These are phyloP conservation scores for Agapornis roseicollis DNA, from an alignment of 2,113 vertebrate genomes.

Conservation along the genomic window DNA sequence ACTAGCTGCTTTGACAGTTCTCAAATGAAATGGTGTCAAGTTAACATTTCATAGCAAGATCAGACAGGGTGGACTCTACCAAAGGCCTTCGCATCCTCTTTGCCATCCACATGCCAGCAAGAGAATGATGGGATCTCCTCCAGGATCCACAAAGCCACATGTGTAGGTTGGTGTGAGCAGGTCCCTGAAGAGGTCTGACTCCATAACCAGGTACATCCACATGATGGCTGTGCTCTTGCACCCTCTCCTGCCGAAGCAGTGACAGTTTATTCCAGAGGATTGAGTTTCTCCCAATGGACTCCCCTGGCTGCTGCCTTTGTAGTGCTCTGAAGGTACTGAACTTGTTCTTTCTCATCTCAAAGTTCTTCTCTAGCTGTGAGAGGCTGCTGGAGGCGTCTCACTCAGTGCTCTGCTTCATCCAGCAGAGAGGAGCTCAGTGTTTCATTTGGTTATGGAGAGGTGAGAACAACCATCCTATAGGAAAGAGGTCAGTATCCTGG, in stretches of 20 bases:
- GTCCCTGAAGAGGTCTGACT: neutral
- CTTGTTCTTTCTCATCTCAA: neutral
- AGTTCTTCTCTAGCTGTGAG: neutral
- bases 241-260: neutral
- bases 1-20: neutral
- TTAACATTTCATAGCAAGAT: neutral
- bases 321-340: neutral
- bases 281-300: neutral
- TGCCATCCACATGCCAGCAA: neutral
- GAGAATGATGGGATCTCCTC: neutral
- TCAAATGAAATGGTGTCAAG: neutral
- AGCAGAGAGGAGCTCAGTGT: neutral
- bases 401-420: neutral
- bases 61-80: neutral
- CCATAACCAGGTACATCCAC: neutral
- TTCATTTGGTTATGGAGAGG: fast-evolving
- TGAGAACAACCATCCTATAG: neutral
- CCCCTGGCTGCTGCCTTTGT: neutral
- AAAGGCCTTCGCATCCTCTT: neutral
- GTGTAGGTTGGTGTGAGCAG: neutral
- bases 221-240: neutral
- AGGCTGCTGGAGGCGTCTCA: neutral
- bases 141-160: neutral
- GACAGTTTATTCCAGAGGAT: neutral
- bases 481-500: neutral